Percentiles rank a stretch among this genome's conserved stretches.
These are phyloP conservation scores for Cephus pygmeus DNA, from an alignment of 2,888 invertebrate genomes.

Conservation along the genomic window DNA sequence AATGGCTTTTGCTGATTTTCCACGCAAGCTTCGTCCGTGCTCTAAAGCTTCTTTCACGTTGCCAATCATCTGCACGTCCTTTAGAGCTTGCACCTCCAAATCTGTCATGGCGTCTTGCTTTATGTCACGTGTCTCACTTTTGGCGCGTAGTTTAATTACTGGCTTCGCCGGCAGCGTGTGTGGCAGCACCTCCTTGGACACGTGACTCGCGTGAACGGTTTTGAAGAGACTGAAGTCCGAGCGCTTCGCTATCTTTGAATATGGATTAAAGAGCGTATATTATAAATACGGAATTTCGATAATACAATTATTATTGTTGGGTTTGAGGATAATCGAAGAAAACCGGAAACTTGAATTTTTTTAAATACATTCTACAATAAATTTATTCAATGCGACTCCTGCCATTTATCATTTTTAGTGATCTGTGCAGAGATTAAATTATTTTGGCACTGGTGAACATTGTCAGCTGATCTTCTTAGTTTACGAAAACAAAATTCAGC, in stretches of 20 bases:
- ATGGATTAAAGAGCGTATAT: background rate
- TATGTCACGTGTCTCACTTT: slow-evolving; percentile 18
- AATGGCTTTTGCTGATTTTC: slow-evolving; percentile 82
- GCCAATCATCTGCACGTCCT: slow-evolving; percentile 49
- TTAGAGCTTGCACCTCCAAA: slow-evolving; percentile 44
- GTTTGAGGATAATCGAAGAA: background rate
- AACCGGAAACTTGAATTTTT: background rate
- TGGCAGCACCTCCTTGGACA: slow-evolving; percentile 73
- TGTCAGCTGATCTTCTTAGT: background rate
- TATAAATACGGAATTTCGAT: background rate
- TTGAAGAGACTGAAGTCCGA: slow-evolving; percentile 74
- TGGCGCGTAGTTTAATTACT: background rate
- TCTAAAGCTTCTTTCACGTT: slow-evolving; percentile 50
- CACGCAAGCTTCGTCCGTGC: slow-evolving; percentile 70
- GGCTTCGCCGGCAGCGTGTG: slow-evolving; percentile 20
- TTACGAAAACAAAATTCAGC: background rate
- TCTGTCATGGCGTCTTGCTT: slow-evolving; percentile 44
- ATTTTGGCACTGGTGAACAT: background rate
- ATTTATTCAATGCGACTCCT: background rate
- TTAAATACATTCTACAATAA: no score
- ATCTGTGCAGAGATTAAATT: background rate
- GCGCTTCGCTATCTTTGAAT: slow-evolving; percentile 68
- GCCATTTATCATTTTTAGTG: background rate
- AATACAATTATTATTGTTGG: background rate
- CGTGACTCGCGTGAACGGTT: slow-evolving; percentile 73